Evolutionary conservation across 2,797 vertebrate genomes (phyloP).

Genomic region (Anabas testudineus): DNA sequence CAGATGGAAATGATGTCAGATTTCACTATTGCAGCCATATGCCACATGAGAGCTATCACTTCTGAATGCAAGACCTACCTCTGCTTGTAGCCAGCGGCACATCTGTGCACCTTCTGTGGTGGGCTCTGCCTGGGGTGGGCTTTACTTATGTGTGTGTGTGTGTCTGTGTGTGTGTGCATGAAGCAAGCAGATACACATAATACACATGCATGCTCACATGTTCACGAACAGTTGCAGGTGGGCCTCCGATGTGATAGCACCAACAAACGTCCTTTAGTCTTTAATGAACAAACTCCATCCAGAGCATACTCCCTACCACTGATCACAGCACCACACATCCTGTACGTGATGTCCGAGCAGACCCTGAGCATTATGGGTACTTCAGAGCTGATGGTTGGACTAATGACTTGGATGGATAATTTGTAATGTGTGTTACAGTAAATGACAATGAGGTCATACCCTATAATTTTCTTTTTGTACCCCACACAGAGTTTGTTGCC

Average conservation of each 20-base stretch:
- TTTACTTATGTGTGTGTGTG: conserved; percentile 49
- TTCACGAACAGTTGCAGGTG: conserved; percentile 67
- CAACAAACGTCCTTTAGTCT: conserved; percentile 52
- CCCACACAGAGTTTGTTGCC: conserved; percentile 70
- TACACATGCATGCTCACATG: conserved; percentile 6
- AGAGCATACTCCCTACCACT: conserved; percentile 21
- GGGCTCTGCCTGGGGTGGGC: conserved; percentile 65
- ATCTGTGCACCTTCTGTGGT: conserved; percentile 86
- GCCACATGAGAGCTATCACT: conserved; percentile 77
- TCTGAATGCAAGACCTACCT: conserved; percentile 79
- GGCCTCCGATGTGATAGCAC: conserved; percentile 51
- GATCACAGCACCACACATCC: conserved; percentile 20
- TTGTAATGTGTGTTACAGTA: conserved; percentile 71
- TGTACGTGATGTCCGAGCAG: conserved; percentile 29
- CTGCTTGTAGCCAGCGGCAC: conserved; percentile 77
- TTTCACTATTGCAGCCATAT: conserved; percentile 80
- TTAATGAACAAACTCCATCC: conserved; percentile 60
- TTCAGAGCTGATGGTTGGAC: conserved; percentile 54
- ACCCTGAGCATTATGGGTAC: conserved; percentile 31
- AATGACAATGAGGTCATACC: conserved; percentile 75
- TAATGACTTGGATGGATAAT: conserved; percentile 62
- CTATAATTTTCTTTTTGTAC: conserved; percentile 66
- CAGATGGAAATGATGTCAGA: conserved; percentile 81
- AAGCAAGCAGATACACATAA: conserved; percentile 50
- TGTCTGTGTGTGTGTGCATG: conserved; percentile 31